Evolutionary conservation across 2,888 invertebrate genomes (phyloP).

Genomic region (Stegana nigrithorax): DNA sequence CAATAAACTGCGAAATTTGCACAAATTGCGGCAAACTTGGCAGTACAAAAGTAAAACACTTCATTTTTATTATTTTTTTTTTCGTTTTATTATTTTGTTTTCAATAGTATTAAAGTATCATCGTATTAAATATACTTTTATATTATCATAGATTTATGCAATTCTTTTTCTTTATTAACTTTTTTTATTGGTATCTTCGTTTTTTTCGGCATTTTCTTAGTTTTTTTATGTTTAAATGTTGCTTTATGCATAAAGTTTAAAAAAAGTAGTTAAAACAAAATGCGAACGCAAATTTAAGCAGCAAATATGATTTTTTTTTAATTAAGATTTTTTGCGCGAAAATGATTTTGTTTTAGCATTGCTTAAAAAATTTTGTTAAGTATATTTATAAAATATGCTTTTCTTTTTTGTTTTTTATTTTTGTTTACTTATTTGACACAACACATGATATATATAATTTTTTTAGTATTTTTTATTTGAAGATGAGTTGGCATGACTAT

Average conservation of each 20-base stretch:
- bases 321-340: constrained; percentile 19
- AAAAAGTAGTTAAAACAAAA: constrained; percentile 22
- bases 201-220: constrained; percentile 24
- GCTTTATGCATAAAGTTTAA: not conserved
- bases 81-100: constrained; percentile 31
- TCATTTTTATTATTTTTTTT: constrained; percentile 42
- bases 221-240: constrained; percentile 18
- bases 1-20: constrained; percentile 1
- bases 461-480: constrained; percentile 28
- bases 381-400: constrained; percentile 14
- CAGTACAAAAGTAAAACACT: constrained; percentile 28
- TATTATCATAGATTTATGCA: constrained; percentile 26
- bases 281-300: constrained; percentile 36
- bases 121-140: constrained; percentile 29
- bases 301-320: constrained; percentile 37
- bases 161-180: constrained; percentile 21
- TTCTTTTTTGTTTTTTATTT: constrained; percentile 32
- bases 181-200: constrained; percentile 22
- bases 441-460: constrained; percentile 35
- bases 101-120: constrained; percentile 63
- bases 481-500: constrained; percentile 20
- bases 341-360: not conserved
- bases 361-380: constrained; percentile 3
- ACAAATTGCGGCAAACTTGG: not conserved
- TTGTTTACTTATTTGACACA: constrained; percentile 29